Base-by-base conservation (phyloP, 1,140 invertebrate species). In the Diabrotica undecimpunctata region DNA sequence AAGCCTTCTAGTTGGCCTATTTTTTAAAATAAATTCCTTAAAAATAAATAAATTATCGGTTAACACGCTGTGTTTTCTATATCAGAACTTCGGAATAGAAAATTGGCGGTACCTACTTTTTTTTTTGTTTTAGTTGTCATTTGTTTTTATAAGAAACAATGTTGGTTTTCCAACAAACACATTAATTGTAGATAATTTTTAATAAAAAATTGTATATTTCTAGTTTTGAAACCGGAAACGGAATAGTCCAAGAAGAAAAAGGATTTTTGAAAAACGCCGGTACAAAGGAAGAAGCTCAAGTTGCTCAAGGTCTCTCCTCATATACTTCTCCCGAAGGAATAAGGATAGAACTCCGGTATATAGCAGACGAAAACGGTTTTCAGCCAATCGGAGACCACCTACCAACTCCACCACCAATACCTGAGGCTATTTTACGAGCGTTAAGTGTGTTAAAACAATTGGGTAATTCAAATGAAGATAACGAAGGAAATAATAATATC, bases 321-420 rank as follows among this genome's bases (percentile, higher is more conserved):
- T 79, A 75, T 64, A 75, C 72, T n/a, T 69, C 77, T 8, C 78
- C 78, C 12, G 78, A 79, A 66, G 78, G 78, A 12, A 65, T 74
- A 71, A 52, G 68, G 35, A 74, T 77, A 53, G 62, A 63, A 7
- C 60, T 80, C 12, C 70, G 62, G 6, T 81, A 81, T 73, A 83
- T 80, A n/a, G 87, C 88, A 50, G 87, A 89, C 71, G 86, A 88
- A 72, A 87, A 87, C 68, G 88, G 87, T 14, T 89, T 87, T 76
- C 75, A 82, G 37, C 81, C 87, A 25, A 70, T 76, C 25, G 85
- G 84, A 37, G 83, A 78, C 50, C 83, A 85, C 69, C 77, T 85
- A 37, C 81, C 82, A 8, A 77, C 81, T 2, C 79, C 85, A 5
- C 84, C 83, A 3, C 85, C 84, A 66, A 79, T 86, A 46, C 86